Conservation (phyloP, 2,797 vertebrate species). For the Tokudaia tokunoshimensis region DNA sequence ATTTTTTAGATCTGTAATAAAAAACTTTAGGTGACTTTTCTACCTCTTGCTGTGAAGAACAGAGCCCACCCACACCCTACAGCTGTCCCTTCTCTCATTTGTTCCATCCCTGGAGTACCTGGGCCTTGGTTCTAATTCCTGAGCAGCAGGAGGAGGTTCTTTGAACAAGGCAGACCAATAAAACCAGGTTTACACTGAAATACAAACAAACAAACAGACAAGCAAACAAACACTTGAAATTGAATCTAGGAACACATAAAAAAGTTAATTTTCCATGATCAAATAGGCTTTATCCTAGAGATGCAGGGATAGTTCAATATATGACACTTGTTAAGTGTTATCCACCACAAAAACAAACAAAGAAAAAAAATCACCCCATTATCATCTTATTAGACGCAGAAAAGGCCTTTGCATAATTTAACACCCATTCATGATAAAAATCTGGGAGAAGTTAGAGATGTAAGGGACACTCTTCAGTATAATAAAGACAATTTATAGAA, state of each 20-base stretch:
- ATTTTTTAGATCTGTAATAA: slow-evolving; percentile 85
- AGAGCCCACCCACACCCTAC: background rate
- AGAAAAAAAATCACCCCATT: background rate
- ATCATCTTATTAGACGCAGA: background rate
- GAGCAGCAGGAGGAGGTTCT: background rate
- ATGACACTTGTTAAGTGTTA: background rate
- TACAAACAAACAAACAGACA: background rate
- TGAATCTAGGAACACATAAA: background rate
- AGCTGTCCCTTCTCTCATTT: background rate
- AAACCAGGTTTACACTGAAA: slow-evolving; percentile 29
- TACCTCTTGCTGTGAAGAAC: slow-evolving; percentile 76
- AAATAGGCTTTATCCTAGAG: background rate
- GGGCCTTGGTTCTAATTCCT: background rate
- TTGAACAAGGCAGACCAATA: slow-evolving; percentile 48
- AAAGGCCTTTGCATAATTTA: background rate
- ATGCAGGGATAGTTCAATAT: background rate
- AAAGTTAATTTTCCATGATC: background rate
- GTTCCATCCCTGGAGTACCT: background rate
- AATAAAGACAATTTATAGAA: background rate
- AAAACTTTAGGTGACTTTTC: slow-evolving; percentile 79
- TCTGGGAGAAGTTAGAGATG: background rate
- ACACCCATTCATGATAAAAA: background rate
- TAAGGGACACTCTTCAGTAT: background rate
- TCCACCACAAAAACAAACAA: background rate
- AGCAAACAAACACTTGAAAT: background rate